These are phyloP conservation scores for Caenorhabditis briggsae DNA, from an alignment of 1,140 invertebrate genomes.

Conservation along the genomic window DNA sequence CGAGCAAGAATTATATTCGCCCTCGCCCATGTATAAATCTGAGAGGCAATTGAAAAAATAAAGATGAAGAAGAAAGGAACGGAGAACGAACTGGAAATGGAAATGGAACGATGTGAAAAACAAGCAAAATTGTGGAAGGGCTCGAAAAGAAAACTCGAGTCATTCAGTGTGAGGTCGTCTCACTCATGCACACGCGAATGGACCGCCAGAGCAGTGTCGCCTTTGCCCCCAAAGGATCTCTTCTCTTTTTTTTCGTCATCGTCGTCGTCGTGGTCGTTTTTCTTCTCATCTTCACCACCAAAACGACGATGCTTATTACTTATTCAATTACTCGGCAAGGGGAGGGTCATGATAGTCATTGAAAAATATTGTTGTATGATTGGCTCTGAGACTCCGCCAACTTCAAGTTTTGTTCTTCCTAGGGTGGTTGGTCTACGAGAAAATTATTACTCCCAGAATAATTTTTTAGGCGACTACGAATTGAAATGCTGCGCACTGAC, in stretches of 20 bases:
- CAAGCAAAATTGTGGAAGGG: conserved; percentile 35
- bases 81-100: conserved; percentile 6
- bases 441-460: no score
- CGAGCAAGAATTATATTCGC: conserved; percentile 2
- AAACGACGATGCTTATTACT: conserved; percentile 53
- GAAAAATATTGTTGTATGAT: conserved; percentile 42
- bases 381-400: neutral
- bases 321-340: conserved; percentile 45
- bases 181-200: conserved; percentile 49
- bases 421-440: neutral
- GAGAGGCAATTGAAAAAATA: conserved; percentile 10
- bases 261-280: neutral
- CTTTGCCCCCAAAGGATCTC: conserved; percentile 40
- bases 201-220: neutral
- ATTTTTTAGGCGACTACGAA: no score
- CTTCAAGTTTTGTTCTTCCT: neutral
- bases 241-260: conserved; percentile 10
- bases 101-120: conserved; percentile 53
- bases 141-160: conserved; percentile 38
- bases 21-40: conserved; percentile 33
- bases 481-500: no score
- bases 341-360: conserved; percentile 44
- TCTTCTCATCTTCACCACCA: conserved; percentile 19
- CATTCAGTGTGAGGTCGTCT: conserved; percentile 38
- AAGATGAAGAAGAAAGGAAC: neutral